These are phyloP conservation scores for Notothenia coriiceps DNA, from an alignment of 2,113 vertebrate genomes.

Conservation along the genomic window DNA sequence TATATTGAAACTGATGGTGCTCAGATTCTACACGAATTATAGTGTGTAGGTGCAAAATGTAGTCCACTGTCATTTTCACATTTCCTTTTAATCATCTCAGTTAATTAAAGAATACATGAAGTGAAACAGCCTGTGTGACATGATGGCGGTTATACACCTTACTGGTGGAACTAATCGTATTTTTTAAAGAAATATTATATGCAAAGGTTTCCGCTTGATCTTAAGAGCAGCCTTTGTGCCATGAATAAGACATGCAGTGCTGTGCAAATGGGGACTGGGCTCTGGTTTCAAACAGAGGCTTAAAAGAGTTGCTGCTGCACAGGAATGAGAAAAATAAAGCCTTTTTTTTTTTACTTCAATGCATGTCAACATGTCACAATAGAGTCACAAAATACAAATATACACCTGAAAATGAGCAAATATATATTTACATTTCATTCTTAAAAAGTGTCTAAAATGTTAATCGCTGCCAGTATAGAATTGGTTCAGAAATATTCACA, in stretches of 20 bases:
- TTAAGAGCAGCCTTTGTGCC: neutral
- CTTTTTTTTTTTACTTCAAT: too few species aligned
- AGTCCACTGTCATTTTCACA: neutral
- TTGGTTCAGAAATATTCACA: too few species aligned
- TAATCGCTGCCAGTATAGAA: too few species aligned
- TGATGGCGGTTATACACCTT: neutral
- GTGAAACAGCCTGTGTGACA: neutral
- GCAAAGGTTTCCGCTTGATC: neutral
- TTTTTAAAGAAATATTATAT: neutral
- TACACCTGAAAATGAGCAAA: too few species aligned
- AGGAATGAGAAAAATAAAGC: too few species aligned
- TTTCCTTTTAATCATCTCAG: conserved; percentile 1
- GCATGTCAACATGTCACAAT: too few species aligned
- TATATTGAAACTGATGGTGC: conserved; percentile 20
- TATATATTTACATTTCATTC: too few species aligned
- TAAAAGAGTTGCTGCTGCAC: too few species aligned
- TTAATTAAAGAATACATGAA: neutral
- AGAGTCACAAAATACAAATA: too few species aligned
- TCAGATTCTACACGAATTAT: neutral
- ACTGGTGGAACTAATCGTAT: neutral
- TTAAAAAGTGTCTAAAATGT: too few species aligned
- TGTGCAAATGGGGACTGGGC: neutral
- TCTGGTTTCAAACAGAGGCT: too few species aligned
- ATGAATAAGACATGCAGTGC: neutral
- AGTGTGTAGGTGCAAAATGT: neutral